Evolutionary conservation across 2,113 vertebrate genomes (phyloP).

Genomic region (Dermatemys mawii): DNA sequence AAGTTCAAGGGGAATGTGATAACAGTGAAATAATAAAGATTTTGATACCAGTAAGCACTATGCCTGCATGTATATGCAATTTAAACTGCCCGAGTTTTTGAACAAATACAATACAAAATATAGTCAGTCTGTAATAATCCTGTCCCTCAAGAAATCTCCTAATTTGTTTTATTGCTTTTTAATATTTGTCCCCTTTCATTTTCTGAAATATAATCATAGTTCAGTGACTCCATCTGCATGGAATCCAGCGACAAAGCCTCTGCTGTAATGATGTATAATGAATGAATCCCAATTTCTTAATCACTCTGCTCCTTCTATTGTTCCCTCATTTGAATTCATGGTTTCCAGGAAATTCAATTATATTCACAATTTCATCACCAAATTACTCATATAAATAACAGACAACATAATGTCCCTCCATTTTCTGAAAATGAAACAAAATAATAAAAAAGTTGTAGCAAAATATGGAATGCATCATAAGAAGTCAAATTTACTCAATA

Average conservation of each 20-base stretch:
- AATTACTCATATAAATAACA: slow-evolving; percentile 61
- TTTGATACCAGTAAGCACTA: slow-evolving; percentile 32
- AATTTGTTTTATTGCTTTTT: slow-evolving; percentile 74
- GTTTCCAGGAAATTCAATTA: slow-evolving; percentile 55
- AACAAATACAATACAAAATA: slow-evolving; percentile 50
- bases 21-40: slow-evolving; percentile 25
- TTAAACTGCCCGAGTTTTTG: slow-evolving; percentile 46
- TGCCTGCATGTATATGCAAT: slow-evolving; percentile 32
- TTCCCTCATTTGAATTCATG: slow-evolving; percentile 65
- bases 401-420: slow-evolving; percentile 8
- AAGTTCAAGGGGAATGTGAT: slow-evolving; percentile 55
- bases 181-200: slow-evolving; percentile 73
- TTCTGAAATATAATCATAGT: slow-evolving; percentile 73
- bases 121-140: slow-evolving; percentile 66
- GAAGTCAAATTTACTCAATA: background rate
- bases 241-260: slow-evolving; percentile 23
- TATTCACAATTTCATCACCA: slow-evolving; percentile 71
- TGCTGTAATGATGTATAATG: slow-evolving; percentile 53
- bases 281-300: slow-evolving; percentile 66
- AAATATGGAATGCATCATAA: background rate
- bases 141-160: slow-evolving; percentile 59
- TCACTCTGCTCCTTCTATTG: slow-evolving; percentile 13
- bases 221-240: slow-evolving; percentile 63
- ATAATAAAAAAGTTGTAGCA: background rate
- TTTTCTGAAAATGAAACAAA: slow-evolving; percentile 3